phyloP scores from a whole-genome alignment of 2,797 vertebrate genomes.

The Sternotherus odoratus region DNA sequence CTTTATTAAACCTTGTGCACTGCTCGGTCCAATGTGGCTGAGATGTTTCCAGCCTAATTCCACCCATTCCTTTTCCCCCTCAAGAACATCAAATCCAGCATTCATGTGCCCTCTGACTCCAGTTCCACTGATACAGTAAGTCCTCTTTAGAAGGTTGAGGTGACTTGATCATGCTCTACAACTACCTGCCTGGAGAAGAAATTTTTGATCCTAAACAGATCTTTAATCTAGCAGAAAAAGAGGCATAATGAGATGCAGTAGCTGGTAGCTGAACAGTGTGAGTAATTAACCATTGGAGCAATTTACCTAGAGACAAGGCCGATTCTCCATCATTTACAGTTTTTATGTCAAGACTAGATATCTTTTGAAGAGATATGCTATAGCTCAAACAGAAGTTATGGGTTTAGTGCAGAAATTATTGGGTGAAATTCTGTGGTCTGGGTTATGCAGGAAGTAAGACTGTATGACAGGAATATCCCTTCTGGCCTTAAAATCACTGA shows the following conservation, averaged over 20 bases:
- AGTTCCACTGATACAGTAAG: background rate
- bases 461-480: background rate
- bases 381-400: background rate
- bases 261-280: background rate
- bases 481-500: background rate
- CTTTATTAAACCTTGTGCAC: too few species aligned
- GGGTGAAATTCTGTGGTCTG: background rate
- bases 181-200: background rate
- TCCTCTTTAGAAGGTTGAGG: background rate
- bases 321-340: background rate
- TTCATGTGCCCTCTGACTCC: too few species aligned
- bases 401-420: background rate
- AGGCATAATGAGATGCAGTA: background rate
- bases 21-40: too few species aligned
- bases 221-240: background rate
- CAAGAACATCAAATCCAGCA: too few species aligned
- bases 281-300: slow-evolving; percentile 39
- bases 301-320: background rate
- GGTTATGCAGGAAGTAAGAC: background rate
- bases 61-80: too few species aligned
- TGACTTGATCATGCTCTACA: background rate
- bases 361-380: background rate
- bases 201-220: background rate
- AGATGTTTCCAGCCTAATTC: too few species aligned
- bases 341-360: background rate